These are phyloP conservation scores for Parasteatoda tepidariorum DNA, from an alignment of 1,140 invertebrate species.

Conservation along the genomic window DNA sequence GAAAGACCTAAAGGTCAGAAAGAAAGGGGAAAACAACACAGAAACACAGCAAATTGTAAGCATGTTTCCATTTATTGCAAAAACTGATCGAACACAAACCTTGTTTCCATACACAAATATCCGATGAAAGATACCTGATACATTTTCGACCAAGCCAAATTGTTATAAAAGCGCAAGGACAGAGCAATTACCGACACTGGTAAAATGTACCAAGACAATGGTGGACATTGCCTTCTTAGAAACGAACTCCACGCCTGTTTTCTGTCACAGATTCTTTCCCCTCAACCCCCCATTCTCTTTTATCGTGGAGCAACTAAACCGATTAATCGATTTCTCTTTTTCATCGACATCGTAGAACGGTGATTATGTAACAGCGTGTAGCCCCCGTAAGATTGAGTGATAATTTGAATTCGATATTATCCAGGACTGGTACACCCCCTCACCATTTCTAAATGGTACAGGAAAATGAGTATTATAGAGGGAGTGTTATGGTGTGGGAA, in stretches of 20 bases:
- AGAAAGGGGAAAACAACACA: not conserved
- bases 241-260: constrained; percentile 43
- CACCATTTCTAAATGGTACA: not conserved
- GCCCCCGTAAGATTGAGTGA: constrained; percentile 13
- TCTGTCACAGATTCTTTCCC: constrained; percentile 38
- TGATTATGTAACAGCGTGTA: constrained; percentile 25
- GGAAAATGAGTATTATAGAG: too few relatives aligned
- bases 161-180: not conserved
- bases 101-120: not conserved
- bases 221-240: constrained; percentile 21
- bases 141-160: not conserved
- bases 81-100: not conserved
- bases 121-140: not conserved
- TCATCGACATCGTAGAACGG: constrained; percentile 19
- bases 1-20: too few relatives aligned
- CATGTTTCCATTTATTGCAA: not conserved
- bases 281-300: not conserved
- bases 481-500: not conserved
- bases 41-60: not conserved
- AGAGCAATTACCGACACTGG: constrained; percentile 23
- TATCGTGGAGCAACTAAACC: constrained; percentile 16
- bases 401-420: constrained; percentile 46
- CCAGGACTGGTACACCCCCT: too few relatives aligned
- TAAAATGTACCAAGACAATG: constrained; percentile 27
- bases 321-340: constrained; percentile 42